Evolutionary conservation across 2,113 vertebrate genomes (phyloP).

Genomic region (Gadus chalcogrammus): DNA sequence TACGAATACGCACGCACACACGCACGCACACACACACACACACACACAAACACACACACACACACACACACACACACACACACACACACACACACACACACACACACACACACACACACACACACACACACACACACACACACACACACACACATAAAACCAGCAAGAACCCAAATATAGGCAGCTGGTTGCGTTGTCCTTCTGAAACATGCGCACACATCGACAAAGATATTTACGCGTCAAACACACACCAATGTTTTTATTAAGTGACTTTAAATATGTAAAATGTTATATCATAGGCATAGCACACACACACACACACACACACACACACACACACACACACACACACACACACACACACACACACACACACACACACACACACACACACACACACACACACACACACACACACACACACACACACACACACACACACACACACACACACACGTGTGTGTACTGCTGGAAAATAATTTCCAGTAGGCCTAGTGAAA

Average conservation of each 20-base stretch:
- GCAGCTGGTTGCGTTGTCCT: no score
- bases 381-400: background rate
- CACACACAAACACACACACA: no score
- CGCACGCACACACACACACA: no score
- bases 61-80: no score
- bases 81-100: constrained; percentile 1
- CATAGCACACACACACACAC: no score
- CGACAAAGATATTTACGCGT: no score
- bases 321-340: no score
- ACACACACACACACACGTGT: background rate
- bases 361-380: constrained; percentile 5
- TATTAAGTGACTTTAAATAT: no score
- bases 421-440: constrained; percentile 11
- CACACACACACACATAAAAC: constrained; percentile 13
- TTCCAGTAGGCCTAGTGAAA: background rate
- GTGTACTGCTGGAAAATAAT: background rate
- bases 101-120: constrained; percentile 4
- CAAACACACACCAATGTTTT: no score
- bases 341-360: constrained; percentile 10
- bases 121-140: constrained; percentile 7
- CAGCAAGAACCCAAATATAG: no score
- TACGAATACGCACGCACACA: constrained; percentile 15
- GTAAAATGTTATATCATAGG: no score
- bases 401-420: background rate
- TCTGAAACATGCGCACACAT: no score